Percentiles rank a stretch among this genome's conserved stretches.
phyloP scores from a whole-genome alignment of 1,140 invertebrate species.

The Idris sp. region DNA sequence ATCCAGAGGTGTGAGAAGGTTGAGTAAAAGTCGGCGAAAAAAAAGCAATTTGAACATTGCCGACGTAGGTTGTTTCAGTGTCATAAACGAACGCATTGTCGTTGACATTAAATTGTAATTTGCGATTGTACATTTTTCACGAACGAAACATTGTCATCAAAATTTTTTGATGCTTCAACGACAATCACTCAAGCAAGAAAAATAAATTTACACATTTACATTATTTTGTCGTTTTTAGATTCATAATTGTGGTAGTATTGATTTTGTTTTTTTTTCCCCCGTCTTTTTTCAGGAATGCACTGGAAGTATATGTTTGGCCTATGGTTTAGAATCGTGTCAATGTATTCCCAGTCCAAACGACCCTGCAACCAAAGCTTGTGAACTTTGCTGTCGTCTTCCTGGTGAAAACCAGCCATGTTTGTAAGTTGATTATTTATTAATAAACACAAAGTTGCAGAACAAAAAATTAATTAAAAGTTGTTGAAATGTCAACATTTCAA shows the following conservation, averaged over 20 bases:
- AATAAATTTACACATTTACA: too few relatives aligned
- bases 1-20: conserved; percentile 17
- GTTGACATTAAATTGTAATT: conserved; percentile 53
- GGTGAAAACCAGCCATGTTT: conserved; percentile 87
- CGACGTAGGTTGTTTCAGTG: conserved; percentile 30
- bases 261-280: not conserved
- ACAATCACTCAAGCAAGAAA: too few relatives aligned
- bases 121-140: conserved; percentile 16
- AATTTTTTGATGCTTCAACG: too few relatives aligned
- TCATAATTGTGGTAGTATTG: too few relatives aligned
- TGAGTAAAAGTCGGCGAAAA: conserved; percentile 4
- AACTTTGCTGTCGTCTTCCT: conserved; percentile 92
- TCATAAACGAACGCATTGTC: conserved; percentile 44
- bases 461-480: too few relatives aligned
- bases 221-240: conserved; percentile 5
- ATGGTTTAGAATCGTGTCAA: conserved; percentile 97
- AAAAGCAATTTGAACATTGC: conserved; percentile 38
- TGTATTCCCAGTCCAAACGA: conserved; percentile 87
- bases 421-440: conserved; percentile 74
- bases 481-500: too few relatives aligned
- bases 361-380: conserved; percentile 90
- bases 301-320: conserved; percentile 94
- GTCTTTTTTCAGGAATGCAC: conserved; percentile 87
- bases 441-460: too few relatives aligned
- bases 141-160: too few relatives aligned